Evolutionary conservation across 2,113 vertebrate genomes (phyloP), one percentile per base, ranked within the genome.

Genomic region (Aspiorhynchus laticeps): DNA sequence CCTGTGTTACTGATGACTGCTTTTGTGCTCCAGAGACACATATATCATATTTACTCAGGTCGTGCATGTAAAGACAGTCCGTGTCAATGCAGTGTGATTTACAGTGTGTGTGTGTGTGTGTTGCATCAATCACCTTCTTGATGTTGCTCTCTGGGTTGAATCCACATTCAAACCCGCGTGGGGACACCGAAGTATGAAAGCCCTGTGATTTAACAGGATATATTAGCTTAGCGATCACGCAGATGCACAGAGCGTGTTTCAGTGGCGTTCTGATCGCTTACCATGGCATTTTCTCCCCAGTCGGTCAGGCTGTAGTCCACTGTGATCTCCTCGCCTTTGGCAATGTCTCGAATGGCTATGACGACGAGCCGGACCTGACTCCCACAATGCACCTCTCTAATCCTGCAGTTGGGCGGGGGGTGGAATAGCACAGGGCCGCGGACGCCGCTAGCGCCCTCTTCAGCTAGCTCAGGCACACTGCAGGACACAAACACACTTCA

Each of bases 301-400:
- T 95, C 95, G 0, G 93, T 94, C 88, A 95, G 92, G 89, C 95
- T 95, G 92, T 95, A 95, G 91, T 95, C 95, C 84, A 95, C 95
- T 0, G 95, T 95, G 83, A 95, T 95, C 89, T 95, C 95, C 90
- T 95, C 95, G 15, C 95, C 95, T 88, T 95, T 95, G 75, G 93
- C 93, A 10, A 95, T 95, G 90, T 95, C 95, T 86, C 95, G 90
- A 46, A 95, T 95, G 8, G 95, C 95, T 88, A 95, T 94, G 90
- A 95, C 95, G 21, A 95, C 94, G 83, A 95, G 86, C 7, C 95
- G 94, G 75, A 95, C 94, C 91, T 95, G 95, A 65, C 93, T 94
- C 86, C 95, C 95, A 87, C 95, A 95, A 90, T 95, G 94, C 88
- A 95, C 95, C 88, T 95, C 95, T 87, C 94, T 91, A 79, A 95